Evolutionary conservation across 2,888 invertebrate species (phyloP).

Genomic region (Laothoe populi): DNA sequence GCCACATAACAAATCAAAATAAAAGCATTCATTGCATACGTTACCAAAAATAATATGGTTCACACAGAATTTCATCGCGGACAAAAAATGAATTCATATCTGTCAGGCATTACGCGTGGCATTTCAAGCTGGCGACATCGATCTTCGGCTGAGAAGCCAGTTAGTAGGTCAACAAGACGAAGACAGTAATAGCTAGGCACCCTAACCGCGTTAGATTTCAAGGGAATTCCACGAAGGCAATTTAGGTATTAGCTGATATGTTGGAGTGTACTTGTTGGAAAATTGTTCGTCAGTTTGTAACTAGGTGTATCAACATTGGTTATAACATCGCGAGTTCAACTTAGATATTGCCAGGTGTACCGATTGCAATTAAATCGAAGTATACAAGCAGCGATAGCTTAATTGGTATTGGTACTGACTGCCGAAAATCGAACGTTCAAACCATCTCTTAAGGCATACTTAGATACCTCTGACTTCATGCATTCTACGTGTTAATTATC

Average conservation of each 20-base stretch:
- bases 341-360: not conserved
- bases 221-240: constrained; percentile 15
- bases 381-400: too few species aligned
- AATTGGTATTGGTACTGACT: too few species aligned
- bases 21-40: not conserved
- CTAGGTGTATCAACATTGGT: constrained; percentile 10
- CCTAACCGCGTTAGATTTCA: constrained; percentile 18
- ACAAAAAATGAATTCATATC: constrained; percentile 4
- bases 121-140: constrained; percentile 30
- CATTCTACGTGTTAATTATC: too few species aligned
- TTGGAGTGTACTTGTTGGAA: not conserved
- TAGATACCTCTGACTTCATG: too few species aligned
- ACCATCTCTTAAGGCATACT: too few species aligned
- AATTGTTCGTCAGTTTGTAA: not conserved
- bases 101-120: not conserved
- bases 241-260: not conserved
- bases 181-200: constrained; percentile 30
- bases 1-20: too few species aligned
- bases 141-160: constrained; percentile 30
- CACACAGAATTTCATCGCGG: not conserved
- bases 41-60: not conserved
- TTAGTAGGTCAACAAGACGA: constrained; percentile 37
- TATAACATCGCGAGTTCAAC: not conserved
- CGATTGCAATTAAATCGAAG: too few species aligned
- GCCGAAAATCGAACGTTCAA: too few species aligned